phyloP scores from a whole-genome alignment of 2,113 vertebrate genomes.

The Capreolus pygargus region DNA sequence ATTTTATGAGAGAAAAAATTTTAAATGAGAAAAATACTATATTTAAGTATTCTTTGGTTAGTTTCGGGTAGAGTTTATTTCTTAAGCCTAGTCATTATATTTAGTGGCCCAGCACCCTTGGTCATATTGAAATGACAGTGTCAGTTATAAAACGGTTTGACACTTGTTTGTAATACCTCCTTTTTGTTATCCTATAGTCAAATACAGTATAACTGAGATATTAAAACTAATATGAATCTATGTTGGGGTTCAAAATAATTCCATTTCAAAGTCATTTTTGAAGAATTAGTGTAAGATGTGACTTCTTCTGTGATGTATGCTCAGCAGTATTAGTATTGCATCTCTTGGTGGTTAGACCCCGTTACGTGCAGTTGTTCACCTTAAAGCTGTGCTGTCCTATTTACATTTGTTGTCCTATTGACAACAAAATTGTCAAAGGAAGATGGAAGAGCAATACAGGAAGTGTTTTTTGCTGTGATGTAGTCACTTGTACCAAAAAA shows the following conservation, averaged over 20 bases:
- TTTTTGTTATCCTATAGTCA: neutral
- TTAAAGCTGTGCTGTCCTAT: neutral
- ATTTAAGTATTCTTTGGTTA: neutral
- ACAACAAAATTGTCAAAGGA: neutral
- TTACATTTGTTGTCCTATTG: neutral
- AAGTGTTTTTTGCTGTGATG: neutral
- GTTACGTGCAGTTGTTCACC: neutral
- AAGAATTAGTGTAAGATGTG: neutral
- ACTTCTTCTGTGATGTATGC: neutral
- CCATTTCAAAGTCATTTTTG: constrained; percentile 12
- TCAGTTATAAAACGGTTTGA: neutral
- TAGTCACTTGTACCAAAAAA: neutral
- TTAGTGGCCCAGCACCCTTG: neutral
- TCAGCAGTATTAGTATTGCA: neutral
- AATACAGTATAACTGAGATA: neutral
- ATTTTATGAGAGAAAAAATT: neutral
- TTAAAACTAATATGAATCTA: neutral
- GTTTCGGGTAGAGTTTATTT: neutral
- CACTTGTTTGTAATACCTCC: neutral
- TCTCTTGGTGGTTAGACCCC: neutral
- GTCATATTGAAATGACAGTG: neutral
- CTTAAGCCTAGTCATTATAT: neutral
- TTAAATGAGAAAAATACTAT: neutral
- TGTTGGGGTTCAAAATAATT: neutral
- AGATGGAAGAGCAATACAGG: neutral